These are phyloP conservation scores for Eucidaris tribuloides DNA, from an alignment of 35 echinoderm and acorn worm genomes.

Conservation along the genomic window DNA sequence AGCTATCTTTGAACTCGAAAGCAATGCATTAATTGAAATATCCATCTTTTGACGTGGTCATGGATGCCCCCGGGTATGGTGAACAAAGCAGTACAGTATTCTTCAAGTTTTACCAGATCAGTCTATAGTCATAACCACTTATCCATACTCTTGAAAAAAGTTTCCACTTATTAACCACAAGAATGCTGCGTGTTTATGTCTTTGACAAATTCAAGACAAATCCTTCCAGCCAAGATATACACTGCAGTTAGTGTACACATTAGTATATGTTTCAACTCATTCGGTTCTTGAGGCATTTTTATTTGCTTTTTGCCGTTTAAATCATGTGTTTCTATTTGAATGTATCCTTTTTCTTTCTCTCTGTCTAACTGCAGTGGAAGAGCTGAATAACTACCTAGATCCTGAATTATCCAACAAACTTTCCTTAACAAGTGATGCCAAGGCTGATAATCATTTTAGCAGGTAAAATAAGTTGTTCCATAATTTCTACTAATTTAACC, in stretches of 20 bases:
- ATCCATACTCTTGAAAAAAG: too few species aligned
- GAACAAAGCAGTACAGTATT: too few species aligned
- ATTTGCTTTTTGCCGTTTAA: not conserved
- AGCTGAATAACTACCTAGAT: conserved; percentile 75
- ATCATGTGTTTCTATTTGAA: not conserved
- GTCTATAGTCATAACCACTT: too few species aligned
- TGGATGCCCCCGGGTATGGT: too few species aligned
- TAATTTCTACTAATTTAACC: not conserved
- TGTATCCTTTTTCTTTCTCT: not conserved
- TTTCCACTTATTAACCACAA: too few species aligned
- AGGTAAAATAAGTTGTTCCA: too few species aligned
- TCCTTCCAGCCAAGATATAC: not conserved
- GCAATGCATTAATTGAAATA: too few species aligned
- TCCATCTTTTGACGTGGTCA: too few species aligned
- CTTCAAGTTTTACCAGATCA: too few species aligned
- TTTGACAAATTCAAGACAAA: not conserved
- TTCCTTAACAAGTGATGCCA: conserved; percentile 61
- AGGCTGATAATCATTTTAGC: conserved; percentile 87
- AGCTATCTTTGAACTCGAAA: too few species aligned
- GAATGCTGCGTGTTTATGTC: not conserved
- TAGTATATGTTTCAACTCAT: not conserved
- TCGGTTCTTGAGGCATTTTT: not conserved
- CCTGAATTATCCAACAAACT: conserved; percentile 69
- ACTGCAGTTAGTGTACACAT: not conserved
- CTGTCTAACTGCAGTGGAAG: conserved; percentile 83